Evolutionary conservation across 1,140 invertebrate genomes (phyloP), one percentile per base, ranked within the genome.

Genomic region (Chrysopa pallens): DNA sequence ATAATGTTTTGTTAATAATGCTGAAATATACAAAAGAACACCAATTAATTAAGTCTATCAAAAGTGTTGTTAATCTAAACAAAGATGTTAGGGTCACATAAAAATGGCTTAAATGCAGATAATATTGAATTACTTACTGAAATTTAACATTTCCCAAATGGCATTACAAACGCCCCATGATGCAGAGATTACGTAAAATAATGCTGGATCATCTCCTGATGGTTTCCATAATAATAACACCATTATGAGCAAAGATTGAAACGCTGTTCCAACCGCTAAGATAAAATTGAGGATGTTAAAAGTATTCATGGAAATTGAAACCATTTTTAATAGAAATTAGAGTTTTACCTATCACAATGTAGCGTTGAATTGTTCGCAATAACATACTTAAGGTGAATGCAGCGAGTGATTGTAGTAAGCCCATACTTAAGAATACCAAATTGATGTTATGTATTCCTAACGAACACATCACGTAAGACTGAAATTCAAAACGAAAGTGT

Each of bases 141-240:
- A 59, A 48, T 50, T 55, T n/a, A 81, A 57, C 27, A 75, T 74
- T 50, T 81, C 77, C 78, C 78, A 81, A 28, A 80, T 70, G 8
- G 76, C 74, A 37, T 78, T 76, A 51, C 77, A 80, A 7, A 79
- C 76, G n/a, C 77, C 77, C 78, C 78, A 81, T 1, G 75, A 74
- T 0, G 77, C 76, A 2, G 76, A 73, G 43, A 78, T 78, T 6
- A 80, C 74, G 12, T 77, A 76, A 14, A 79, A 76, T 15, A 81
- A 56, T 7, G 76, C 69, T 48, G 75, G 55, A 58, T 79, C 68
- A 51, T 72, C 62, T 42, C 73, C 56, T 31, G 75, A 57, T 36
- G 70, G 76, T 58, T 75, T 59, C 75, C 75, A 79, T 13, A 73
- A 55, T 9, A 76, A 57, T 41, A 79, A 57, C 2, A 77, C 76